Percentiles rank a stretch among this genome's conserved stretches.
phyloP scores from a whole-genome alignment of 2,888 invertebrate species.

The Drosophila flavopinicola region DNA sequence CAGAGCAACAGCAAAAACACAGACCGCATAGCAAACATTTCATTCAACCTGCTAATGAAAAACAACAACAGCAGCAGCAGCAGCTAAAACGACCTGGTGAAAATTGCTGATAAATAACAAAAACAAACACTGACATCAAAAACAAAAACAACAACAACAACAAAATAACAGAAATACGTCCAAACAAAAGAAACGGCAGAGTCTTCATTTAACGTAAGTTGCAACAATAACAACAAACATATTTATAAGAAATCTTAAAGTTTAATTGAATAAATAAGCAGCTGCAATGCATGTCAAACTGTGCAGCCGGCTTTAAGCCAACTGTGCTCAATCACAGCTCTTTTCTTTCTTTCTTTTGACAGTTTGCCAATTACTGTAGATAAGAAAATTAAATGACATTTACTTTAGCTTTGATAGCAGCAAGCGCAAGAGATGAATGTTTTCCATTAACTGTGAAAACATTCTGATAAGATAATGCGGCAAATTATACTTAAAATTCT shows the following conservation, averaged over 20 bases:
- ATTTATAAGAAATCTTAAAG: conserved; percentile 9
- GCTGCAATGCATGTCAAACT: conserved; percentile 27
- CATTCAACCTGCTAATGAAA: conserved; percentile 55
- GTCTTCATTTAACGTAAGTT: conserved; percentile 48
- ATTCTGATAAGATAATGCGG: too few species aligned
- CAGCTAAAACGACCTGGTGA: conserved; percentile 53
- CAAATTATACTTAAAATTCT: too few species aligned
- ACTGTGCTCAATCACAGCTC: too few species aligned
- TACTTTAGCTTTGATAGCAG: too few species aligned
- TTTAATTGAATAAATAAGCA: conserved; percentile 3
- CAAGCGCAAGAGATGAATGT: too few species aligned
- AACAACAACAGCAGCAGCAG: conserved; percentile 27
- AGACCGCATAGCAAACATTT: conserved; percentile 40
- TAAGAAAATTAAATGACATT: too few species aligned
- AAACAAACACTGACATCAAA: conserved; percentile 21
- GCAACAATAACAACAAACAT: conserved; percentile 10
- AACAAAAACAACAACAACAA: conserved; percentile 37
- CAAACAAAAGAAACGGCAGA: too few species aligned
- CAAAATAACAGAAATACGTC: too few species aligned
- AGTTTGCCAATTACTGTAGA: too few species aligned
- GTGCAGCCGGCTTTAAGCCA: conserved; percentile 7
- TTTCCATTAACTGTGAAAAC: too few species aligned
- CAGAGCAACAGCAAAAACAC: conserved; percentile 23
- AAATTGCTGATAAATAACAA: conserved; percentile 57
- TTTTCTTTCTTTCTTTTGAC: too few species aligned